Percentiles rank a stretch among this genome's conserved stretches.
These are phyloP conservation scores for Rhagophthalmus giganteus DNA, from an alignment of 2,888 invertebrate species.

Conservation along the genomic window DNA sequence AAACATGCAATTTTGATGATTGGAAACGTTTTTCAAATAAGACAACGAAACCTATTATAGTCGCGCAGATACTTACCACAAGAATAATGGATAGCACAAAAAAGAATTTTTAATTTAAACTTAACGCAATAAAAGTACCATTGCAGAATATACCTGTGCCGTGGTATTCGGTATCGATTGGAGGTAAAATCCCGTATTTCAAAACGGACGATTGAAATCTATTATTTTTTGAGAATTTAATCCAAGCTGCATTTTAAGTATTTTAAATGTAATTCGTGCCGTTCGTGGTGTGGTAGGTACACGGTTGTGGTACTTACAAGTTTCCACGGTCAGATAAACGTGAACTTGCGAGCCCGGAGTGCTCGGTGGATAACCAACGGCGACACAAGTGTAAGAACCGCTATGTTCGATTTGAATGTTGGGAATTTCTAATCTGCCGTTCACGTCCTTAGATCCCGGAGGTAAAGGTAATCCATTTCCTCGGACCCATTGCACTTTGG, in stretches of 20 bases:
- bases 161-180: constrained; percentile 62
- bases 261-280: neutral
- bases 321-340: constrained; percentile 74
- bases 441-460: constrained; percentile 70
- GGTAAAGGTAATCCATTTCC: constrained; percentile 75
- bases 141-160: constrained; percentile 58
- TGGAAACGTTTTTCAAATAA: too few relatives aligned
- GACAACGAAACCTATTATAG: too few relatives aligned
- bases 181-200: constrained; percentile 62
- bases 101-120: neutral
- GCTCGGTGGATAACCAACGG: constrained; percentile 65
- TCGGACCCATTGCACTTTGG: constrained; percentile 74
- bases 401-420: constrained; percentile 74
- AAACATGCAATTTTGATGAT: too few relatives aligned
- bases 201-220: constrained; percentile 49
- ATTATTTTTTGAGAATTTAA: constrained; percentile 23
- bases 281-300: constrained; percentile 1
- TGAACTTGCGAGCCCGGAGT: constrained; percentile 68
- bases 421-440: constrained; percentile 85
- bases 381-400: constrained; percentile 85
- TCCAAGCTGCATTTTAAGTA: constrained; percentile 39
- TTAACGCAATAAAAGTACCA: neutral
- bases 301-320: constrained; percentile 64
- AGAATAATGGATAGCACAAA: neutral
- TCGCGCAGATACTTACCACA: constrained; percentile 4